Evolutionary conservation across 2,113 vertebrate genomes (phyloP).

Genomic region (Scortum barcoo): DNA sequence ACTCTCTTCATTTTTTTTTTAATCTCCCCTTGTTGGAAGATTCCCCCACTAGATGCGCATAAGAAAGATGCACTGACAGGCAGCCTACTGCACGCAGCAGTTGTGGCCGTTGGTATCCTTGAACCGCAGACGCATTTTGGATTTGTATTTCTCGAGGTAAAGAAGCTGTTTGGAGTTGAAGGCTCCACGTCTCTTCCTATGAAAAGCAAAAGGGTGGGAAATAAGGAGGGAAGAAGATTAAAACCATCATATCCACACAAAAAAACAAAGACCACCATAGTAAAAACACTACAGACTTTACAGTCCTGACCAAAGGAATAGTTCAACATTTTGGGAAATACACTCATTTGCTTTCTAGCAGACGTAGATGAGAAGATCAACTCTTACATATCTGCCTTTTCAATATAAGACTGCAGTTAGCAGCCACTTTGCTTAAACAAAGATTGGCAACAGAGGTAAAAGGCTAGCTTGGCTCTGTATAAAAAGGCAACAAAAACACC

Average conservation of each 20-base stretch:
- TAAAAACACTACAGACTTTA: neutral
- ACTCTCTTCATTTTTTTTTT: slow-evolving; percentile 65
- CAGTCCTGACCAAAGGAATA: neutral
- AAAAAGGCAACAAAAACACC: neutral
- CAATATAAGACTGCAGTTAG: neutral
- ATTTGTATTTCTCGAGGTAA: slow-evolving; percentile 99
- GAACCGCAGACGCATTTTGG: slow-evolving; percentile 97
- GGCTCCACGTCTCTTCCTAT: slow-evolving; percentile 98
- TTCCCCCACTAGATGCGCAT: slow-evolving; percentile 74
- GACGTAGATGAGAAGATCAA: neutral
- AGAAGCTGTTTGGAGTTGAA: slow-evolving; percentile 99
- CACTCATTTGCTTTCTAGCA: neutral
- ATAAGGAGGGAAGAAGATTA: neutral
- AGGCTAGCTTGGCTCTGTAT: neutral
- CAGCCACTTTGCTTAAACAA: neutral
- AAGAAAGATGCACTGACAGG: slow-evolving; percentile 60
- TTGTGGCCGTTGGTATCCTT: slow-evolving; percentile 93
- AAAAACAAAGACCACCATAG: neutral
- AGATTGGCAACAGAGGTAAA: neutral
- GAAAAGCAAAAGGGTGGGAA: slow-evolving; percentile 30
- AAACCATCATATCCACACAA: neutral
- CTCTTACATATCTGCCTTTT: neutral
- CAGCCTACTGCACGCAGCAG: slow-evolving; percentile 94
- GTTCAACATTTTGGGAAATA: neutral
- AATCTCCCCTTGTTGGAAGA: slow-evolving; percentile 68